phyloP scores from a whole-genome alignment of 2,888 invertebrate genomes.

The Tineola bisselliella region DNA sequence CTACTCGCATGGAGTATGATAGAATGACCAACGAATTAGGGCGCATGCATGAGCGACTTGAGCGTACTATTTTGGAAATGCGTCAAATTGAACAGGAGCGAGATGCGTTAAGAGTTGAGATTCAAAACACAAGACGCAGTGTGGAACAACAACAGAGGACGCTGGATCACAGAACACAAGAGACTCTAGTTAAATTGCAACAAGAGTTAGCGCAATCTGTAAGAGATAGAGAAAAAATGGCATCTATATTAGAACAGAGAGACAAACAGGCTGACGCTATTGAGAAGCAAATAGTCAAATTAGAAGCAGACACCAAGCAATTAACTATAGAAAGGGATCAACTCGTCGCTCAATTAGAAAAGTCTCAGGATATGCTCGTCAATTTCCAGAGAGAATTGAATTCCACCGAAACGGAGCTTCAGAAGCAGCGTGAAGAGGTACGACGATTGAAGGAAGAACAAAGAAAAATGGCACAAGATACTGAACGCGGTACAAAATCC shows the following conservation, averaged over 20 bases:
- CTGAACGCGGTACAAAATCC: constrained; percentile 76
- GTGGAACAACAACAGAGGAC: constrained; percentile 73
- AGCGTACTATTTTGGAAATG: constrained; percentile 76
- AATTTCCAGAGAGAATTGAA: constrained; percentile 93
- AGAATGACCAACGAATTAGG: constrained; percentile 84
- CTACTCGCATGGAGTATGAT: constrained; percentile 85
- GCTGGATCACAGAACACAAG: constrained; percentile 75
- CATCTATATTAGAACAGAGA: constrained; percentile 79
- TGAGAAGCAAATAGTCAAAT: constrained; percentile 85
- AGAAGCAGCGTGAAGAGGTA: constrained; percentile 82
- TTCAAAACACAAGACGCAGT: constrained; percentile 72
- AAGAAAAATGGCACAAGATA: constrained; percentile 75
- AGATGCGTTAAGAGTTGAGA: constrained; percentile 75
- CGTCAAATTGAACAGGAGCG: constrained; percentile 78
- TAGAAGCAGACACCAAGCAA: constrained; percentile 87
- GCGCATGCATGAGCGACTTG: constrained; percentile 82
- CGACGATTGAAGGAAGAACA: constrained; percentile 78
- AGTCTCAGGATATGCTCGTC: constrained; percentile 91
- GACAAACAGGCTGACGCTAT: constrained; percentile 82
- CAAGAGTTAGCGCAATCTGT: constrained; percentile 78
- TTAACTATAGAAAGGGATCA: constrained; percentile 87
- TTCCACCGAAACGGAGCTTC: constrained; percentile 82
- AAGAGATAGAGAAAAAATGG: constrained; percentile 81
- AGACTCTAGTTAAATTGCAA: constrained; percentile 76
- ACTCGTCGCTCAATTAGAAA: constrained; percentile 87